Evolutionary conservation across 2,113 vertebrate genomes (phyloP).

Genomic region (Nothoprocta perdicaria): DNA sequence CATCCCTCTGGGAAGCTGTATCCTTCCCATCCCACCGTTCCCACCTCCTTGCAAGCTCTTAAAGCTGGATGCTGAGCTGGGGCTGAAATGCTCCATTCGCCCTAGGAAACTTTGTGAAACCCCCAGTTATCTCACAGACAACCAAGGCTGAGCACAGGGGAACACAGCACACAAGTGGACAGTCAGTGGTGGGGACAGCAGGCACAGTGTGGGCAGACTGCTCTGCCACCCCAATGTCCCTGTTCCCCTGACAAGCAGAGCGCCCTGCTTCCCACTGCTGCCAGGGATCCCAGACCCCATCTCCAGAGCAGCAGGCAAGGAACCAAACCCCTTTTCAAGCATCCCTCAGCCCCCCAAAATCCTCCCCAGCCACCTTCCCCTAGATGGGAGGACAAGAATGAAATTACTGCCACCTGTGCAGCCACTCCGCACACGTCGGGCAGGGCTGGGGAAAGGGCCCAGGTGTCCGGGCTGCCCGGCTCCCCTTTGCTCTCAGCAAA

Average conservation of each 20-base stretch:
- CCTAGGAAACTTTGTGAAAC: not conserved
- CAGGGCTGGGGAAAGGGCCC: not conserved
- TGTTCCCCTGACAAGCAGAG: not conserved
- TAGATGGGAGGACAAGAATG: not conserved
- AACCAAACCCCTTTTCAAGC: not conserved
- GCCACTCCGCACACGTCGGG: accelerated
- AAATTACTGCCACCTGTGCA: accelerated
- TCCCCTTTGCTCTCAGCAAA: not conserved
- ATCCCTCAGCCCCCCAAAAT: accelerated
- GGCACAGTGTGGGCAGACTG: not conserved
- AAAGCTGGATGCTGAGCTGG: accelerated
- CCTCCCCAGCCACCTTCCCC: not conserved
- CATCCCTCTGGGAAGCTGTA: accelerated
- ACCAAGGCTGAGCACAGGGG: not conserved
- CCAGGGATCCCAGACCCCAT: not conserved
- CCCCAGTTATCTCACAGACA: not conserved
- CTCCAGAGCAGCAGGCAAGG: not conserved
- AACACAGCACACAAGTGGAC: not conserved
- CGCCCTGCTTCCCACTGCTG: not conserved
- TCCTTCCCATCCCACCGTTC: not conserved
- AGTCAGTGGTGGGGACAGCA: not conserved
- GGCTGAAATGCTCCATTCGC: accelerated
- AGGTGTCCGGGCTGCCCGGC: not conserved
- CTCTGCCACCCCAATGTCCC: accelerated
- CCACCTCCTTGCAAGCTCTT: not conserved